Percentiles rank a stretch among this genome's conserved stretches.
phyloP scores from a whole-genome alignment of 2,888 invertebrate genomes.

The Spodoptera littoralis region DNA sequence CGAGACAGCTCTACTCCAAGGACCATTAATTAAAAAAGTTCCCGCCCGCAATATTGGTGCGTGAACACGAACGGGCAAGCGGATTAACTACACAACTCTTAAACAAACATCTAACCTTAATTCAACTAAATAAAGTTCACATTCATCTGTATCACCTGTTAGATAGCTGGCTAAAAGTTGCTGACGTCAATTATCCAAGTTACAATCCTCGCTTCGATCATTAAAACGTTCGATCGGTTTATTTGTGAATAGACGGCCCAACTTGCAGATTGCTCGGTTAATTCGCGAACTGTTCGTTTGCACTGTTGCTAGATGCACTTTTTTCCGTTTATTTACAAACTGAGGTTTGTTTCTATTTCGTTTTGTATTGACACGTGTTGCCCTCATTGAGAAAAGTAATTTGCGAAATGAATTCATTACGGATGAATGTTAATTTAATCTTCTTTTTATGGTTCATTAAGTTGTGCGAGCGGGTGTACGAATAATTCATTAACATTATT shows the following conservation, averaged over 20 bases:
- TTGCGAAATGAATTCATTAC: not conserved
- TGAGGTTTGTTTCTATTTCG: not conserved
- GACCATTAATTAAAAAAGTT: conserved; percentile 62
- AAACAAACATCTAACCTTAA: conserved; percentile 39
- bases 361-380: not conserved
- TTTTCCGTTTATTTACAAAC: not conserved
- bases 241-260: conserved; percentile 14
- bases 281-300: conserved; percentile 8
- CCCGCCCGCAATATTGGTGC: conserved; percentile 47
- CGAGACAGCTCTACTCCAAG: conserved; percentile 40
- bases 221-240: conserved; percentile 44
- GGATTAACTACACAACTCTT: conserved; percentile 32
- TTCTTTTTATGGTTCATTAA: not conserved
- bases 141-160: conserved; percentile 19
- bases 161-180: conserved; percentile 30
- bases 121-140: conserved; percentile 17
- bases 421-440: not conserved
- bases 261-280: conserved; percentile 14
- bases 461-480: not conserved
- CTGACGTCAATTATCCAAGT: conserved; percentile 43
- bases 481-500: conserved; percentile 2
- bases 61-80: conserved; percentile 44
- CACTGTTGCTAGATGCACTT: not conserved
- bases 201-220: conserved; percentile 35
- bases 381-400: too few relatives aligned